Evolutionary conservation across 2,888 invertebrate species (phyloP), one percentile per base, ranked within the genome.

Genomic region (Ligdia adustata): DNA sequence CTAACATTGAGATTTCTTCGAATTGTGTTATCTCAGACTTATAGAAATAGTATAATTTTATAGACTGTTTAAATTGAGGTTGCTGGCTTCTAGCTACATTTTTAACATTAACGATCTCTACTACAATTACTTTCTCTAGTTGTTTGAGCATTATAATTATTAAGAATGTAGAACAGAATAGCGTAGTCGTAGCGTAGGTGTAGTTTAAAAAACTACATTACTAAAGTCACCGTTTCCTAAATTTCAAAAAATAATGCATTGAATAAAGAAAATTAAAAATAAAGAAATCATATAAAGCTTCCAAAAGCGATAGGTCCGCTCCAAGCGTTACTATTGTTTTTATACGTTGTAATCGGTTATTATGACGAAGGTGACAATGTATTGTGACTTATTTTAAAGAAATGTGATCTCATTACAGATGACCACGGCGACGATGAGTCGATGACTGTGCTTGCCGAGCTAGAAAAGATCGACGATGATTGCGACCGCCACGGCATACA

Each of bases 381-480:
- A n/a, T n/a, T n/a, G n/a, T n/a, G n/a, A n/a, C n/a, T n/a, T n/a
- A n/a, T n/a, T n/a, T n/a, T n/a, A n/a, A n/a, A n/a, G n/a, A n/a
- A n/a, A n/a, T 9, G 1, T 20, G 22, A 9, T 28, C 41, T 50
- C 29, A 5, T 73, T 75, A n/a, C 81, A 97, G 97, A 97, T 86
- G 96, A 97, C 85, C 95, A 96, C 74, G 96, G 95, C 54, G 96
- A 97, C 70, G 95, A 96, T 58, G 96, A 97, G 72, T 96, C 96
- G 47, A 94, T 95, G 94, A 93, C 94, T 66, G 96, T 96, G 40
- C 91, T 98, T 61, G 93, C 92, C 56, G 97, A 97, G 82, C 91
- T 97, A 63, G 97, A 97, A 85, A 97, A 96, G 85, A 97, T 98
- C 70, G 97, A 97, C 80, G 97, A 97, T 80, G 97, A 97, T 79